These are phyloP conservation scores for Odontamblyopus rebecca DNA, from an alignment of 2,797 vertebrate species.

Conservation along the genomic window DNA sequence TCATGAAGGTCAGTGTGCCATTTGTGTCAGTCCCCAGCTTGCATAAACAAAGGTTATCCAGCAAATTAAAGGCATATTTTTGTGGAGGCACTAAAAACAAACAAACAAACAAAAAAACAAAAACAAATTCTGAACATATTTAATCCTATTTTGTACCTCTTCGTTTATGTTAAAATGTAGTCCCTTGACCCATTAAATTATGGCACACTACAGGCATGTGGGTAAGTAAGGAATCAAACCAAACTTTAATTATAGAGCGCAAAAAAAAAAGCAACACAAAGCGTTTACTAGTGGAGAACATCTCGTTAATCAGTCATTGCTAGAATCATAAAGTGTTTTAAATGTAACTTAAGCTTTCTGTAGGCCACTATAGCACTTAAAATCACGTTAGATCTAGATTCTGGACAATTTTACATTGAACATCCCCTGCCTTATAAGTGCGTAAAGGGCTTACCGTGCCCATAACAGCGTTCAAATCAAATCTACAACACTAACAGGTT, in stretches of 20 bases:
- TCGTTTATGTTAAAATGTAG: too few species aligned
- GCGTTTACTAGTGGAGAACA: too few species aligned
- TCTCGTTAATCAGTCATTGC: not conserved
- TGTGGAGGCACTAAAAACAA: too few species aligned
- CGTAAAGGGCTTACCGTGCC: not conserved
- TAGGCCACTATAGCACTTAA: not conserved
- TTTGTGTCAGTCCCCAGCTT: not conserved
- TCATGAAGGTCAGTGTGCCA: not conserved
- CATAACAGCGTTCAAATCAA: not conserved
- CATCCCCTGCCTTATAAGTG: not conserved
- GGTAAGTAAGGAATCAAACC: not conserved
- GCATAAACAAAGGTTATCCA: not conserved
- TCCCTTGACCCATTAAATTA: too few species aligned
- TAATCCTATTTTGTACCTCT: too few species aligned
- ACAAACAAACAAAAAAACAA: too few species aligned
- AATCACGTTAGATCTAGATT: not conserved
- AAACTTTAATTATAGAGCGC: too few species aligned
- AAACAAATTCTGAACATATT: too few species aligned
- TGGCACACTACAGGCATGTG: not conserved
- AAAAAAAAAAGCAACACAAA: too few species aligned
- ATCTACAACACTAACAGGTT: constrained; percentile 12
- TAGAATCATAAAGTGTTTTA: not conserved
- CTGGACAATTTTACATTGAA: not conserved
- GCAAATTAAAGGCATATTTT: too few species aligned
- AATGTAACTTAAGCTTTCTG: not conserved